These are phyloP conservation scores for Heliconius eleuchia DNA, from an alignment of 1,140 invertebrate species.

Conservation along the genomic window DNA sequence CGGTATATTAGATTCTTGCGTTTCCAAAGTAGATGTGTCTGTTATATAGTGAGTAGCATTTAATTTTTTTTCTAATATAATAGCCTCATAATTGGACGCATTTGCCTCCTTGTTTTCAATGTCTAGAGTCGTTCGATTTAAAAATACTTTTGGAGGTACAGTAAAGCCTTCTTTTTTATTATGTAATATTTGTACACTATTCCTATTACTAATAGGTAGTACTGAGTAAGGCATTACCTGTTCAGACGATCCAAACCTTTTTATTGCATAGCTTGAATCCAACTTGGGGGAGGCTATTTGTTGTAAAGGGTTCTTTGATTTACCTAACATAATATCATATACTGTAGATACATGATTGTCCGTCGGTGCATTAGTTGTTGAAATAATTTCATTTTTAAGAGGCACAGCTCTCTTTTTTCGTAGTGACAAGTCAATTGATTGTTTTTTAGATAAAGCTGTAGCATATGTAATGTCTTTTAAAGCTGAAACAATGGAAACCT, in stretches of 20 bases:
- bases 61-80: conserved; percentile 60
- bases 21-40: conserved; percentile 55
- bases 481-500: conserved; percentile 72
- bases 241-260: conserved; percentile 20
- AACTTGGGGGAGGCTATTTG: conserved; percentile 1
- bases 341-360: conserved; percentile 40
- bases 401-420: conserved; percentile 63
- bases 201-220: conserved; percentile 50
- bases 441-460: conserved; percentile 68
- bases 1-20: conserved; percentile 56
- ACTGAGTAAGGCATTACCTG: conserved; percentile 55
- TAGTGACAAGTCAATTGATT: conserved; percentile 69
- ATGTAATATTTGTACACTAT: conserved; percentile 50
- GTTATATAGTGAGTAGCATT: conserved; percentile 55
- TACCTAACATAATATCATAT: conserved; percentile 61
- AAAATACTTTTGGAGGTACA: conserved; percentile 56
- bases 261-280: conserved; percentile 11
- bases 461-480: conserved; percentile 74
- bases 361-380: conserved; percentile 34
- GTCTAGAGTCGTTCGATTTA: conserved; percentile 70
- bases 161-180: conserved; percentile 33
- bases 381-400: conserved; percentile 26
- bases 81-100: conserved; percentile 54
- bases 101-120: conserved; percentile 48
- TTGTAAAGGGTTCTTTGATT: conserved; percentile 34